Evolutionary conservation across 1,140 invertebrate genomes (phyloP), one percentile per base, ranked within the genome.

Genomic region (Drosophila pandora): DNA sequence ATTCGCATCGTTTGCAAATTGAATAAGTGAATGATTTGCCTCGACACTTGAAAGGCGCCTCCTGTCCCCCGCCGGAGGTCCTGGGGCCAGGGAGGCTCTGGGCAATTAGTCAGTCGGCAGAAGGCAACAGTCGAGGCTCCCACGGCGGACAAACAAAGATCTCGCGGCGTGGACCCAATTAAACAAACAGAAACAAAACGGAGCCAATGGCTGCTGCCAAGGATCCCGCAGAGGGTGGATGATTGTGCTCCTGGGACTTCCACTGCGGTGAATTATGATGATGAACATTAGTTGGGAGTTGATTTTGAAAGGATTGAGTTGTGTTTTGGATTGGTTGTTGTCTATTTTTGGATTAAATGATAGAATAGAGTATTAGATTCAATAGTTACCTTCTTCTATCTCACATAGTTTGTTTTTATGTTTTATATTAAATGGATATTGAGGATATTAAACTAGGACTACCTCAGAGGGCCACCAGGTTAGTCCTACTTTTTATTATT

Each of bases 91-190:
- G 41, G 41, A 17, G 41, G 6, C 49, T 34, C 23, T 78, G 60
- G 39, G 47, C 82, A 85, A 85, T 85, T 85, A 85, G 82, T 87
- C 81, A 77, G 81, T 87, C 77, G 58, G 69, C 73, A 67, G 59
- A 62, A 63, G 68, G 75, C 60, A 70, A 50, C 70, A 43, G 47
- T 39, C 68, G 30, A 4, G 45, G 60, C 52, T 70, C 47, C 67
- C 55, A 37, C 60, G 23, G 67, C 56, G 67, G 13, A 25, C 28
- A 52, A 71, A 71, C 67, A 71, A 71, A 60, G 67, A 53, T 53
- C 30, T 53, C 59, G 48, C 57, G 57, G 32, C 22, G 47, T 48
- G 22, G 52, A 52, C 6, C 67, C 68, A 71, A 60, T 71, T 71
- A 71, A 71, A 45, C 67, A 60, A 70, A 59, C 54, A 45, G 55